Base-by-base conservation (phyloP, 2,888 invertebrate genomes). In the Pollenia angustigena region DNA sequence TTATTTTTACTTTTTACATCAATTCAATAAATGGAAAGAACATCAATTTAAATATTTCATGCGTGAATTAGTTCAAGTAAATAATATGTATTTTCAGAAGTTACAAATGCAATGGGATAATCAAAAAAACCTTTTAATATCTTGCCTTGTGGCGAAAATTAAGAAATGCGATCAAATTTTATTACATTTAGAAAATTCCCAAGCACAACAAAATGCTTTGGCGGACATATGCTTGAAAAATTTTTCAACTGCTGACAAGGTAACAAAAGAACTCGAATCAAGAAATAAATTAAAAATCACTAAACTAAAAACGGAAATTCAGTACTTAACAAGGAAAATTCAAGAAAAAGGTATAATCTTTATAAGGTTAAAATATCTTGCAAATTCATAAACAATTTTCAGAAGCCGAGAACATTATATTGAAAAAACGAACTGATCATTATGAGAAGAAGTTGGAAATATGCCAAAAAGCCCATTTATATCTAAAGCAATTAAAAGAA, bases 1-100 rank as follows among this genome's bases (percentile, higher is more conserved):
- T n/a, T 93, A 93, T 0, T 92, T 94, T 32, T 95, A 94, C 91
- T 94, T 95, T 88, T 94, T 96, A 0, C 94, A 95, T 50, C 96
- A 96, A 86, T 92, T 97, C 1, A 96, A 96, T 90, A 95, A 95
- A 40, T 97, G 97, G 97, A 97, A 96, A 90, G 95, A 95, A 86
- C 94, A 94, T 42, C 95, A 96, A 90, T 95, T 96, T 90, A 94
- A 95, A 85, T 90, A 95, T 9, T 96, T 95, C 89, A 94, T 95
- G 90, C 91, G 93, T 58, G 95, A 95, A 94, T 90, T 96, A 14
- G 94, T 94, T 89, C 94, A 93, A 76, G 95, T 95, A 91, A 95
- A 95, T 90, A 94, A 94, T 23, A 94, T 94, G 81, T 95, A 95
- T 89, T 90, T 95, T 6, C 93, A 94, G 0, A 90, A 94, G 0